These are phyloP conservation scores for Trichogramma evanescens DNA, from an alignment of 2,888 invertebrate species.

Conservation along the genomic window DNA sequence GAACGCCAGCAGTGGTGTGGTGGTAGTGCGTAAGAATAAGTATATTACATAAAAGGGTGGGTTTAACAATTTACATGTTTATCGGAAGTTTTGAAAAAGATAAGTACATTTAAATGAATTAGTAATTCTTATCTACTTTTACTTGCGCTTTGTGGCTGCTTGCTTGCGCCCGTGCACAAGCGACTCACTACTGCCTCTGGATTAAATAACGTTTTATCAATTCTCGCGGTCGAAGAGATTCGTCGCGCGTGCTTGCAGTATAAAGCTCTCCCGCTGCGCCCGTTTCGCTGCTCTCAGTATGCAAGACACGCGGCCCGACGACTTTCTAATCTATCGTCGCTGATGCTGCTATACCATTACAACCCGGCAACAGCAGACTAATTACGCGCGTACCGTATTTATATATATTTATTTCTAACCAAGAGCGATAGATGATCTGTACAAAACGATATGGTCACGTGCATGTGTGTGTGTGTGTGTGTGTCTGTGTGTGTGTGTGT, in stretches of 20 bases:
- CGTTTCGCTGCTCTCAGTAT: conserved; percentile 10
- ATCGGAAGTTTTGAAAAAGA: conserved; percentile 45
- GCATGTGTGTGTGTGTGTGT: too few species aligned
- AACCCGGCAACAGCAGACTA: conserved; percentile 11
- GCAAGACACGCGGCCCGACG: conserved; percentile 15
- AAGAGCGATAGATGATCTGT: too few species aligned
- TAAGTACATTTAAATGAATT: conserved; percentile 49
- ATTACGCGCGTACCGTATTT: conserved; percentile 13
- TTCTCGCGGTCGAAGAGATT: conserved; percentile 40
- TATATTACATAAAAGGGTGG: conserved; percentile 20
- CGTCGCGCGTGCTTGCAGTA: conserved; percentile 36
- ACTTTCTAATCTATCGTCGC: conserved; percentile 18
- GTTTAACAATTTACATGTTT: conserved; percentile 45
- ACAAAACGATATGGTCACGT: too few species aligned
- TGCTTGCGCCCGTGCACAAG: too few species aligned
- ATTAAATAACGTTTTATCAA: conserved; percentile 47
- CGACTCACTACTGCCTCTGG: conserved; percentile 17
- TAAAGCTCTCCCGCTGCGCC: conserved; percentile 21
- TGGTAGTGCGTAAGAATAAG: background rate
- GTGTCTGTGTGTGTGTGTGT: too few species aligned
- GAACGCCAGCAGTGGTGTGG: conserved; percentile 14
- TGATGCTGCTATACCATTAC: background rate
- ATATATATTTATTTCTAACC: conserved; percentile 8
- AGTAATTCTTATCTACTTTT: conserved; percentile 42
- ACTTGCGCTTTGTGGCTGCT: too few species aligned